Evolutionary conservation across 2,113 vertebrate genomes (phyloP), one percentile per base, ranked within the genome.

Genomic region (Pogona vitticeps): DNA sequence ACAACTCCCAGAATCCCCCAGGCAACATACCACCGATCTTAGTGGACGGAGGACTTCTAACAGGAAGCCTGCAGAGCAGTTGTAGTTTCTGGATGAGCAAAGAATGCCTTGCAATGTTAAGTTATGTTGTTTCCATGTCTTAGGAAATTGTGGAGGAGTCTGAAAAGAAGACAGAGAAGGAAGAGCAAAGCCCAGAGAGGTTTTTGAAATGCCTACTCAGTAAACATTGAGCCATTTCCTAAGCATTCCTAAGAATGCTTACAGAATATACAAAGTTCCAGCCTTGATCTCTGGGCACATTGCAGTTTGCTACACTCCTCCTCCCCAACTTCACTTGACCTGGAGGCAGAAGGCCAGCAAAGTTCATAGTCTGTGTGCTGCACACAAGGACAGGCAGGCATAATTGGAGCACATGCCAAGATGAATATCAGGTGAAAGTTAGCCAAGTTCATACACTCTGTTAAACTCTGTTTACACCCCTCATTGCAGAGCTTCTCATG

Each of bases 281-380:
- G 15, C 59, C 59, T 82, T 76, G 38, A 20, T 73, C 58, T 73
- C 14, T 75, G 46, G 46, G 31, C 21, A 9, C n/a, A 76, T 67
- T 46, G 20, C 1, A 46, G 17, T 42, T 23, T 67, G 20, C 67
- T 59, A 8, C 59, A 52, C 77, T 40, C 31, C 33, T 9, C 20
- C 38, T 23, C 21, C 46, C 33, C 42, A 31, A 0, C 79, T 18
- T 26, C 21, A 12, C 38, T 56, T 23, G 14, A 17, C 5, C 13
- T 76, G 80, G 75, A 61, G 46, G 70, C 36, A 76, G 31, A 75
- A 71, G 79, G 79, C n/a, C 70, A 82, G 63, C 18, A 12, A 75
- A 87, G 71, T 87, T 87, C 70, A 81, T 46, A 67, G 33, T 40
- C 70, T 87, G 9, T 87, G 9, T 73, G 42, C 15, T 65, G 58